phyloP scores from a whole-genome alignment of 2,797 vertebrate genomes.

The Anolis apletophallus region DNA sequence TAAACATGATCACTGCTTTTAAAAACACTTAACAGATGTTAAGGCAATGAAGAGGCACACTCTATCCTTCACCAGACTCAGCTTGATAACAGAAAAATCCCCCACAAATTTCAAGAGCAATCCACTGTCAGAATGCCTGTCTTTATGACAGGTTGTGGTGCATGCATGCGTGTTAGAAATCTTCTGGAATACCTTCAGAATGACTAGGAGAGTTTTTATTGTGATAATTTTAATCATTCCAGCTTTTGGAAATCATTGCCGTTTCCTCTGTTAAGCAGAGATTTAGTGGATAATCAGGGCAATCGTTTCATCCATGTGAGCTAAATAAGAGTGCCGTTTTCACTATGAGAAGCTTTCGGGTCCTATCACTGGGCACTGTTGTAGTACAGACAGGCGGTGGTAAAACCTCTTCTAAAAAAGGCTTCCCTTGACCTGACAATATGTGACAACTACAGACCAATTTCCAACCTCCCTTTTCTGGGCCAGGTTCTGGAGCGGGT shows the following conservation, averaged over 20 bases:
- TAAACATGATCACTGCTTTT: not conserved
- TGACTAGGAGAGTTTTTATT: not conserved
- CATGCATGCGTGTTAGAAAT: not conserved
- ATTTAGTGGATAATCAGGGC: not conserved
- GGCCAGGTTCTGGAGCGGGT: too few relatives aligned
- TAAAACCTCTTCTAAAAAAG: too few relatives aligned
- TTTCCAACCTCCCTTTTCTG: too few relatives aligned
- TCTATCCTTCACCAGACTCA: conserved; percentile 2
- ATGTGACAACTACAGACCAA: too few relatives aligned
- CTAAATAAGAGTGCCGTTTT: not conserved
- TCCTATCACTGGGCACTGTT: too few relatives aligned
- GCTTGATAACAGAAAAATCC: conserved; percentile 25
- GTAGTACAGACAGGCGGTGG: too few relatives aligned
- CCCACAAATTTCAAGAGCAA: accelerated
- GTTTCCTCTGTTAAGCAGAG: not conserved
- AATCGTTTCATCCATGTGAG: not conserved
- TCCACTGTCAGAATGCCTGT: conserved; percentile 7
- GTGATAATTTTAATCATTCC: not conserved
- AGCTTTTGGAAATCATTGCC: not conserved
- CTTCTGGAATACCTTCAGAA: not conserved
- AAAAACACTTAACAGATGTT: conserved; percentile 48
- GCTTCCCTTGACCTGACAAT: too few relatives aligned
- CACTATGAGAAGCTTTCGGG: not conserved
- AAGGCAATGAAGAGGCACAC: conserved; percentile 23
- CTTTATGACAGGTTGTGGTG: not conserved